Conservation (phyloP, 2,113 vertebrate genomes). For the Calyptommatus sinebrachiatus region DNA sequence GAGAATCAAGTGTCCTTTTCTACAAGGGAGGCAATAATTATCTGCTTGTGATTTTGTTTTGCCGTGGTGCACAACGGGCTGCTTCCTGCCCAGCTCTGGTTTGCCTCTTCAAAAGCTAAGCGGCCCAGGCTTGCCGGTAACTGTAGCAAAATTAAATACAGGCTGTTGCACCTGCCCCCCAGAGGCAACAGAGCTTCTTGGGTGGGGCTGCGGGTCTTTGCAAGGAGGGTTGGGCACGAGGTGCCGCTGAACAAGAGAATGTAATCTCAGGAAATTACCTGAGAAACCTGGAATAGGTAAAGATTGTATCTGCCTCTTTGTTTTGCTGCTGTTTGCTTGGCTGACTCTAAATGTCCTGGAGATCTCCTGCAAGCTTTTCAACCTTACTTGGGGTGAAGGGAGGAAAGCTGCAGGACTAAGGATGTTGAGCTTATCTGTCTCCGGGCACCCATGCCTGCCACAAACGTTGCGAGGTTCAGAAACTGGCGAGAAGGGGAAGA, state of each 20-base stretch:
- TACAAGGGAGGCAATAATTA: no score
- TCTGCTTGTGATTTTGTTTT: neutral
- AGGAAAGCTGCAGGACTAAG: neutral
- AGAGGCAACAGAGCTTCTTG: slow-evolving; percentile 6
- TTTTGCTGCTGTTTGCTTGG: no score
- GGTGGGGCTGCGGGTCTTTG: neutral
- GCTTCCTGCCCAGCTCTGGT: neutral
- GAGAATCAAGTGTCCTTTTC: neutral
- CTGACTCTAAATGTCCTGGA: neutral
- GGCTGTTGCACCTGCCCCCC: neutral
- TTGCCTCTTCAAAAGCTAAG: neutral
- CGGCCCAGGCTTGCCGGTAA: neutral
- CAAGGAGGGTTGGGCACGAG: neutral
- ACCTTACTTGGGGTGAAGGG: neutral
- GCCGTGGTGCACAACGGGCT: neutral
- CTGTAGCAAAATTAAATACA: neutral
- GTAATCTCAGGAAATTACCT: neutral
- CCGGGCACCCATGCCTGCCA: neutral
- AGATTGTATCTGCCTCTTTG: neutral
- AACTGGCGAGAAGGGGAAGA: neutral
- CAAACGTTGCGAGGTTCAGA: neutral
- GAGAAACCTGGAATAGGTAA: neutral
- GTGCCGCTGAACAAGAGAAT: neutral
- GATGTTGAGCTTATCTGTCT: neutral
- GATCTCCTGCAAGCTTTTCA: neutral